Evolutionary conservation across 2,888 invertebrate species (phyloP), one percentile per base, ranked within the genome.

Genomic region (Sesia apiformis): DNA sequence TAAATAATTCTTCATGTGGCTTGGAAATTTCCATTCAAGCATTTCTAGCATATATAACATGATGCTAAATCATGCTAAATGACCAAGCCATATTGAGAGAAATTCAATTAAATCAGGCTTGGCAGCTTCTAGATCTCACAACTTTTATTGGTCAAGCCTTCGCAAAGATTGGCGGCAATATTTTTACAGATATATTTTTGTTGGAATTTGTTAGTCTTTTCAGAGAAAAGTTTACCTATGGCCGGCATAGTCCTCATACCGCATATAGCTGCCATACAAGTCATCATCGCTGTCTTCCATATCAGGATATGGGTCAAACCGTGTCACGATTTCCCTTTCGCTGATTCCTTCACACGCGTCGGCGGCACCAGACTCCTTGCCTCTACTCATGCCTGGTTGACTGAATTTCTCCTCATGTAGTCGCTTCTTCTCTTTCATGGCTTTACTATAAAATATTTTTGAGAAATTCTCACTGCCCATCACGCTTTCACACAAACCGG

Each of bases 401-500:
- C 61, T 76, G 52, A 79, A 61, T 53, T 73, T 72, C 43, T 76
- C 72, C 63, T 82, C 80, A 53, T 70, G 72, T 57, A 81, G 72
- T 57, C 78, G 71, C 62, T 77, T 81, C 63, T 74, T 83, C 65
- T 85, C 84, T 73, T 89, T 81, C 60, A 87, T 69, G 65, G 81
- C 84, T 65, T 80, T 84, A 63, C 79, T 81, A 74, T 84, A 85
- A 63, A 90, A 87, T 55, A 89, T 78, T 77, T 88, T 90, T 55
- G 95, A 94, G 65, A 95, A 91, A 81, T 95, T 93, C 76, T 97
- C 96, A 55, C 94, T 94, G 41, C 94, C 92, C 94, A 98, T 97
- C 54, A 97, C 95, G 70, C 95, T 92, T 81, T 98, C 98, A 81
- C 97, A 97, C 91, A 97, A 94, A 56, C 97, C 96, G 67, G 98